Percentiles rank a stretch among this genome's conserved stretches.
phyloP scores from a whole-genome alignment of 2,888 invertebrate genomes.

The Leptopilina drosophilae region DNA sequence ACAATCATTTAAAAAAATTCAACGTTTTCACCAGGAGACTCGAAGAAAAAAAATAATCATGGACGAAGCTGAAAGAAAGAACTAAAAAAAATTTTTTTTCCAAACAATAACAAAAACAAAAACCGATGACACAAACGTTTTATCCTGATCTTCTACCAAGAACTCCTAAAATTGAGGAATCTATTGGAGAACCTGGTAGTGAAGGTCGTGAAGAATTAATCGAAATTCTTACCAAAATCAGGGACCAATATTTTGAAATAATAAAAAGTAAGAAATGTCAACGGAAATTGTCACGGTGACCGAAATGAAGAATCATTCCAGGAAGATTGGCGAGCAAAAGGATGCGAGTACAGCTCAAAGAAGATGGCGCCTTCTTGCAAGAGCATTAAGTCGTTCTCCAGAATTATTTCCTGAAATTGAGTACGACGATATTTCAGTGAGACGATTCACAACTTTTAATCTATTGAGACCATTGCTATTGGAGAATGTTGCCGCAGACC shows the following conservation, averaged over 20 bases:
- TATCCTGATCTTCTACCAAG: slow-evolving; percentile 18
- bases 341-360: slow-evolving; percentile 79
- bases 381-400: slow-evolving; percentile 78
- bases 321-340: slow-evolving; percentile 49
- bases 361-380: slow-evolving; percentile 85
- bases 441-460: slow-evolving; percentile 75
- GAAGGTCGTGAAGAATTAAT: background rate
- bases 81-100: background rate
- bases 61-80: slow-evolving; percentile 11
- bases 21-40: slow-evolving; percentile 1
- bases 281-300: slow-evolving; percentile 44
- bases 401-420: slow-evolving; percentile 55
- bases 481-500: slow-evolving; percentile 65
- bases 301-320: slow-evolving; percentile 5
- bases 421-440: slow-evolving; percentile 72
- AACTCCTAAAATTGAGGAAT: slow-evolving; percentile 18
- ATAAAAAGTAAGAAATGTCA: slow-evolving; percentile 44
- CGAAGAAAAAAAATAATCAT: background rate
- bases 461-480: slow-evolving; percentile 68
- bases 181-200: slow-evolving; percentile 23
- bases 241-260: background rate
- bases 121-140: slow-evolving; percentile 11
- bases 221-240: background rate
- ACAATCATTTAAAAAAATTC: slow-evolving; percentile 9
- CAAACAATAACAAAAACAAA: background rate